These are phyloP conservation scores for Spheniscus mendiculus DNA, from an alignment of 2,113 vertebrate genomes.

Conservation along the genomic window DNA sequence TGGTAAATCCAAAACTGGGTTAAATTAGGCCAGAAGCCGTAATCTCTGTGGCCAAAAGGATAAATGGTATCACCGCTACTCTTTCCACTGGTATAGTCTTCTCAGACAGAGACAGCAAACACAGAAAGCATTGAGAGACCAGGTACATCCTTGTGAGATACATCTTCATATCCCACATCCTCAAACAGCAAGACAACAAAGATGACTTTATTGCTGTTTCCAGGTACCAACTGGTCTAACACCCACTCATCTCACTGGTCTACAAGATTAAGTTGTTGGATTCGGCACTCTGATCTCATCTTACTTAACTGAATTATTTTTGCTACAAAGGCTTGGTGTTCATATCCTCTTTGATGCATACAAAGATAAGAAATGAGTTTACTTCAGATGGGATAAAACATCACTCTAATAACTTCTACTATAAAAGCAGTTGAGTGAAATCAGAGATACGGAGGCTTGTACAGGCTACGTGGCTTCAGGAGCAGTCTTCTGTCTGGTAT, in stretches of 20 bases:
- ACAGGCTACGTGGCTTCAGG: background rate
- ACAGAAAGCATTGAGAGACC: background rate
- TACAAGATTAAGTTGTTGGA: background rate
- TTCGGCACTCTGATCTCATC: background rate
- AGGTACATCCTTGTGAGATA: background rate
- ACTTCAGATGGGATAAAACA: background rate
- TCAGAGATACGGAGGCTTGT: background rate
- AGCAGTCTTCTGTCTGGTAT: background rate
- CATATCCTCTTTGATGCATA: background rate
- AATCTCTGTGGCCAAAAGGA: background rate
- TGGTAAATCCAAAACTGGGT: background rate
- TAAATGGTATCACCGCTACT: background rate
- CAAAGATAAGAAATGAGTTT: constrained; percentile 1
- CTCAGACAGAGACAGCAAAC: background rate
- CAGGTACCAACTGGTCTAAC: background rate
- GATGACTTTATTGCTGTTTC: background rate
- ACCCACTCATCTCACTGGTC: background rate
- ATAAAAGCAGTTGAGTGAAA: background rate
- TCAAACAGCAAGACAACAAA: background rate
- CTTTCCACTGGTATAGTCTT: background rate
- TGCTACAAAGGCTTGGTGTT: constrained; percentile 2
- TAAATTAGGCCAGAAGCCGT: background rate
- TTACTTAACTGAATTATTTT: background rate
- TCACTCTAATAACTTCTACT: background rate
- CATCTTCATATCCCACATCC: background rate